Conservation (phyloP, 2,113 vertebrate genomes). For the Colius striatus region DNA sequence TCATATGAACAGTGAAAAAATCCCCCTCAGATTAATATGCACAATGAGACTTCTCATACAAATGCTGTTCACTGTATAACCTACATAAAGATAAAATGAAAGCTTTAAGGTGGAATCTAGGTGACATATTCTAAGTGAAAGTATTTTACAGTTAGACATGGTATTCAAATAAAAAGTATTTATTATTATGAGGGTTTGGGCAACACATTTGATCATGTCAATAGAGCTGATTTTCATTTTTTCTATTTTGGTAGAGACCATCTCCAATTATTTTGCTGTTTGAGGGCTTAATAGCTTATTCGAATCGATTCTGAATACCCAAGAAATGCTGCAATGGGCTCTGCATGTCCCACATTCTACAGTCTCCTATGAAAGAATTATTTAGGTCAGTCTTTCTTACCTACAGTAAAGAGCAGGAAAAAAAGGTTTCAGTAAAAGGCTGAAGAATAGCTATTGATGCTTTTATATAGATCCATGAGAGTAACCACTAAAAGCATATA, state of each 20-base stretch:
- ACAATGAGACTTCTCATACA: slow-evolving; percentile 48
- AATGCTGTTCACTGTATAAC: slow-evolving; percentile 22
- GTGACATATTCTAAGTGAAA: neutral
- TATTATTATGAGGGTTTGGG: neutral
- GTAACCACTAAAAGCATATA: neutral
- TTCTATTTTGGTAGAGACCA: neutral
- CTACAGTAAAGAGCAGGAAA: slow-evolving; percentile 3
- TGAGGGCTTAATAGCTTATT: neutral
- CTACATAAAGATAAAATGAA: slow-evolving; percentile 25
- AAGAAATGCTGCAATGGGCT: neutral
- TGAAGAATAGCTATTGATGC: slow-evolving; percentile 4
- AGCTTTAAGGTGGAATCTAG: slow-evolving; percentile 40
- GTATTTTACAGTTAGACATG: neutral
- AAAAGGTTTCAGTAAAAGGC: slow-evolving; percentile 13
- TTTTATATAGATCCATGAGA: neutral
- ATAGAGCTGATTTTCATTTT: neutral
- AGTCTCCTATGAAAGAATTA: slow-evolving; percentile 35
- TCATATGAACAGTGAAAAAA: slow-evolving; percentile 8
- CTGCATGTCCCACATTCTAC: slow-evolving; percentile 38
- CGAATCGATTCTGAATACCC: neutral
- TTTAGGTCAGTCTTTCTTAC: slow-evolving; percentile 58
- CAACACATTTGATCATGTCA: neutral
- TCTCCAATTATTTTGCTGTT: neutral
- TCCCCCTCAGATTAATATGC: slow-evolving; percentile 30
- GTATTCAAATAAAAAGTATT: neutral